Base-by-base conservation (phyloP, 1,140 invertebrate genomes). In the Nebria ingens region DNA sequence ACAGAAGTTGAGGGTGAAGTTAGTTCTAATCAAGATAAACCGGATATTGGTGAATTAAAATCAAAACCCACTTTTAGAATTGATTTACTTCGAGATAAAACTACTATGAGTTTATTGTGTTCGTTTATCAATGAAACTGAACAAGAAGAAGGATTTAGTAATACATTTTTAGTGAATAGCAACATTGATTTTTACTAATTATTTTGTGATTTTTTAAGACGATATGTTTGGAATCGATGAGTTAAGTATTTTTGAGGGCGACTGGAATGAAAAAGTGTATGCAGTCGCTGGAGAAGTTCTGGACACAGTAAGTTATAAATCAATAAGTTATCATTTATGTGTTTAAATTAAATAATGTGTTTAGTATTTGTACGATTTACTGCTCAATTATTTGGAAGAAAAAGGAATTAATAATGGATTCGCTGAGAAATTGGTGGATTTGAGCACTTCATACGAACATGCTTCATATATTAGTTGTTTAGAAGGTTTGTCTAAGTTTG, bases 381-480 rank as follows among this genome's bases (percentile, higher is more conserved):
- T 97, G 40, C 91, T 97, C 87, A 94, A 95, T 65, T 79, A 91
- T 56, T 75, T 97, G 52, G 92, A 96, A 68, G 93, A 97, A 65
- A 91, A 94, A 64, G 93, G 93, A 21, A 79, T 97, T 55, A 86
- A 84, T 56, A 93, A 94, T 68, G 89, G 93, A 59, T 96, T 97
- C 74, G 86, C 84, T 9, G 85, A 91, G 54, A 89, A 94, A 69
- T 63, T 97, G 0, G 81, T 87, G 0, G 83, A 90, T 42, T 82
- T 91, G 59, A 89, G 89, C 65, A 96, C 93, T 1, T 79, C 77
- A 13, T 95, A 96, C 65, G 94, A 97, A 72, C 93, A 96, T 65
- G 76, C 80, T 2, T 83, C 86, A 1, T 97, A 97, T 67, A 86
- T 97, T 63, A 81, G 82, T 50, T 74, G 97, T 13, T 73, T 97